phyloP scores from a whole-genome alignment of 2,113 vertebrate species.

The Zapus hudsonius region DNA sequence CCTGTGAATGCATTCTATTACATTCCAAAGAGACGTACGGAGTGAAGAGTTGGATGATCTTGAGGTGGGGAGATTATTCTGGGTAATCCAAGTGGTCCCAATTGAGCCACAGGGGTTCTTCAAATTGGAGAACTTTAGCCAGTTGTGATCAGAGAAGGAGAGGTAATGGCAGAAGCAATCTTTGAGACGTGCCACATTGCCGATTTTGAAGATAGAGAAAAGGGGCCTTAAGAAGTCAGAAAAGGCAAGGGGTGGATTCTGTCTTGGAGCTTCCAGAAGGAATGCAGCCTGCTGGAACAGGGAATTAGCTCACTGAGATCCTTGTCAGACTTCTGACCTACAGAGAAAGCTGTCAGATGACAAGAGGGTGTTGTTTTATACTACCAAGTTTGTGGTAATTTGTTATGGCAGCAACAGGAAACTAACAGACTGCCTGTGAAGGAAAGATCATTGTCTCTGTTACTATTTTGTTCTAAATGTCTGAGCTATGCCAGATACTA shows the following conservation, averaged over 20 bases:
- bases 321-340: not conserved
- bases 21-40: not conserved
- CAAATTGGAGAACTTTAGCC: not conserved
- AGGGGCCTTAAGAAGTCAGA: not conserved
- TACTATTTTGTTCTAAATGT: conserved; percentile 11
- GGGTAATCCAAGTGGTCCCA: not conserved
- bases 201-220: not conserved
- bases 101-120: not conserved
- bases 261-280: not conserved
- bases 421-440: not conserved
- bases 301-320: not conserved
- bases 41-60: not conserved
- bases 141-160: not conserved
- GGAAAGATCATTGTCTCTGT: not conserved
- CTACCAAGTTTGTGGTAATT: not conserved
- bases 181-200: not conserved
- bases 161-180: not conserved
- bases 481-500: conserved; percentile 17
- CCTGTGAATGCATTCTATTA: not conserved
- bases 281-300: not conserved
- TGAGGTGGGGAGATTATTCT: not conserved
- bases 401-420: not conserved
- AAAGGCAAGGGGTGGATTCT: not conserved
- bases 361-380: conserved; percentile 5
- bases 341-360: not conserved